Evolutionary conservation across 2,888 invertebrate species (phyloP), one percentile per base, ranked within the genome.

Genomic region (Ecdyonurus torrentis): DNA sequence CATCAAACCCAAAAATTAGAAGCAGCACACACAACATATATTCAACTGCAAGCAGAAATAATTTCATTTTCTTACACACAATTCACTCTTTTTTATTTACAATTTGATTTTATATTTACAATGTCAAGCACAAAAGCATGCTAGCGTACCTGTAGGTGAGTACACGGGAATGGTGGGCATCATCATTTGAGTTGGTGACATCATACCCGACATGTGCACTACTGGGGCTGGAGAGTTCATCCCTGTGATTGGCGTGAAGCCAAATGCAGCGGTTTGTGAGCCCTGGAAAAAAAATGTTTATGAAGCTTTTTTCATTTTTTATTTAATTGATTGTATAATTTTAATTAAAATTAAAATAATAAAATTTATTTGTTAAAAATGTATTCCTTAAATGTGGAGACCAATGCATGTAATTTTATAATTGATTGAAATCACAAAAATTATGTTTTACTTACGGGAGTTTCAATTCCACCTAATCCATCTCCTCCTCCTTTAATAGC

Each of bases 401-500:
- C 18, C 50, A 18, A 50, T 10, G 7, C 7, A 10, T 25, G 3
- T 23, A 7, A 62, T 25, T 23, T 62, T 1, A 24, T 19, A 10
- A 23, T 63, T 55, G 19, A 52, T 25, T n/a, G 19, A 53, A 23
- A 20, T 62, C 63, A 58, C 20, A 58, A 10, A 2, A 23, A 2
- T 25, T 23, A 64, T 64, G n/a, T 18, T 52, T 52, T 53, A 25
- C 62, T 55, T 65, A 70, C 70, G 65, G 70, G 69, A 18, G 70
- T 67, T 25, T 69, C 69, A 61, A 70, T 71, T 7, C 74, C 76
- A 19, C 74, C 74, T 3, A 74, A 69, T 1, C 75, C 75, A 66
- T 72, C 84, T n/a, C 90, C 91, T 1, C 90, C 90, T 0, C 87
- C 87, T 74, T 89, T 91, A 68, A 91, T 87, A 66, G 83, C 81